Percentiles rank a stretch among this genome's conserved stretches.
Evolutionary conservation across 2,797 vertebrate genomes (phyloP).

Genomic region (Glyptemys insculpta): DNA sequence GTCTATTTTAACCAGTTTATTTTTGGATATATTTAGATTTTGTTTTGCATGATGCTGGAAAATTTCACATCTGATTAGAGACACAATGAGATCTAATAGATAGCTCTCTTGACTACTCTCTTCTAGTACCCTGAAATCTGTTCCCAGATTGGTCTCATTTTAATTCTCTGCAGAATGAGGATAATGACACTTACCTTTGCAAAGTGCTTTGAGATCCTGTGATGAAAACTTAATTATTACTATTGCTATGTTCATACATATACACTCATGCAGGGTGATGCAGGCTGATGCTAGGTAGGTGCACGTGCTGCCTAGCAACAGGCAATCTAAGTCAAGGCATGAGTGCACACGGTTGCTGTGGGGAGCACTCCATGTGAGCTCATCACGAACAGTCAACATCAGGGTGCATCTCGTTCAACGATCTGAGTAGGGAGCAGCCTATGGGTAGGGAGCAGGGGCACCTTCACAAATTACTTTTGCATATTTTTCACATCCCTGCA

Average conservation of each 20-base stretch:
- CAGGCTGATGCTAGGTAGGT: neutral
- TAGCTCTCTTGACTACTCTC: neutral
- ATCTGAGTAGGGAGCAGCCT: too few relatives aligned
- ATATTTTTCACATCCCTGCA: neutral
- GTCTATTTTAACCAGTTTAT: neutral
- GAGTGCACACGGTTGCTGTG: neutral
- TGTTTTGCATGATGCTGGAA: neutral
- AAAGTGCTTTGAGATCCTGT: neutral
- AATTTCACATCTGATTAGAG: neutral
- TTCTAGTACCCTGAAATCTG: neutral
- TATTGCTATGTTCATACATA: neutral
- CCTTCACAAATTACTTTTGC: neutral
- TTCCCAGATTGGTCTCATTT: neutral
- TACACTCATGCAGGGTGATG: neutral
- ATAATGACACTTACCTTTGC: neutral
- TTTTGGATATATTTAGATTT: neutral
- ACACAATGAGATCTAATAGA: neutral
- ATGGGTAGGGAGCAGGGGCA: neutral
- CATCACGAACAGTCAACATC: neutral
- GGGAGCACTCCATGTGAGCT: neutral
- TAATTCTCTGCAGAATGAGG: neutral
- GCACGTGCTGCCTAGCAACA: accelerated
- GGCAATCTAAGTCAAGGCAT: accelerated
- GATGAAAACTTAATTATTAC: neutral
- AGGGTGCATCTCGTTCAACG: neutral